Conservation (phyloP, 30 jellyfish, hydroid and myxozoan genomes). For the Cassiopea xamachana region DNA sequence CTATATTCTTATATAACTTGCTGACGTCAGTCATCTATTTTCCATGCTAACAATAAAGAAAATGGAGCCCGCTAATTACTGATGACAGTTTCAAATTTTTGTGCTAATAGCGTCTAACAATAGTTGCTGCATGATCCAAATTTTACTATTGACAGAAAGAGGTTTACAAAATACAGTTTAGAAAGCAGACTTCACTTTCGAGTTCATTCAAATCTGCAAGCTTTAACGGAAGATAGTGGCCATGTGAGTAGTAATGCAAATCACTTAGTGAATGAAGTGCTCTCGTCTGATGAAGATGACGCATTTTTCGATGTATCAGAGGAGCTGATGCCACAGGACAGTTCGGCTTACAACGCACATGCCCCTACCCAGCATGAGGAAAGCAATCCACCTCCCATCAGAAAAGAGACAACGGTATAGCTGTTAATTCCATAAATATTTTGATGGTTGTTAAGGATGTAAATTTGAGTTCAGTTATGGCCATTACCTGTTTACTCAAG, state of each 20-base stretch:
- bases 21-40: no score
- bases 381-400: background rate
- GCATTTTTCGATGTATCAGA: constrained; percentile 68
- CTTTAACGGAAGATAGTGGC: constrained; percentile 46
- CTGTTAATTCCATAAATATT: background rate
- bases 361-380: background rate
- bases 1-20: no score
- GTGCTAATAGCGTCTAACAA: background rate
- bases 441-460: background rate
- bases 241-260: background rate
- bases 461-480: background rate
- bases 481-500: background rate
- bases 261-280: background rate
- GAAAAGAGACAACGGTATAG: constrained; percentile 51
- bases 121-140: background rate
- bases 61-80: no score
- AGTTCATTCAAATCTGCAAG: constrained; percentile 83
- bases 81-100: background rate
- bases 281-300: constrained; percentile 65
- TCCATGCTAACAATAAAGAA: no score
- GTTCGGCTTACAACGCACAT: background rate
- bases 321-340: background rate
- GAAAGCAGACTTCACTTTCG: constrained; percentile 94
- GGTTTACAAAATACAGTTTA: constrained; percentile 76
- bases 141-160: constrained; percentile 54